Conservation (phyloP, 2,113 vertebrate species). For the Actenoides lindsayi region DNA sequence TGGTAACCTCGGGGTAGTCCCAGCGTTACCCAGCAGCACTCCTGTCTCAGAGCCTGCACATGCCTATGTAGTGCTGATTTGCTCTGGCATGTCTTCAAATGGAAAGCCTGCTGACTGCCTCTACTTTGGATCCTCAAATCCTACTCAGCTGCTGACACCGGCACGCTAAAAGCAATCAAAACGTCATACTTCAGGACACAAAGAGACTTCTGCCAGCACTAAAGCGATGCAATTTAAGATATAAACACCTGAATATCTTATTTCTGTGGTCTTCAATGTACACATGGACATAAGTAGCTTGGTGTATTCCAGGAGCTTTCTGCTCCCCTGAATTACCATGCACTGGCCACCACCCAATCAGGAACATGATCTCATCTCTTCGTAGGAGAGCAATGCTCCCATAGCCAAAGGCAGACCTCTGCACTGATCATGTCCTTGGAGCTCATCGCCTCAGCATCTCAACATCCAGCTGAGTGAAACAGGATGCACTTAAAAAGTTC, state of each 20-base stretch:
- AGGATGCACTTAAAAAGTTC: not conserved
- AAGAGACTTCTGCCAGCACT: not conserved
- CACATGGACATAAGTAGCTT: not conserved
- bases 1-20: not conserved
- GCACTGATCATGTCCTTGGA: not conserved
- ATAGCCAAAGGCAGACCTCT: not conserved
- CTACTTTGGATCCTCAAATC: not conserved
- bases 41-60: not conserved
- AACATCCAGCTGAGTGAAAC: not conserved
- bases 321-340: not conserved
- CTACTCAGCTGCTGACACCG: not conserved
- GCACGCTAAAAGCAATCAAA: not conserved
- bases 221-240: not conserved
- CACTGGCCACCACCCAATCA: not conserved
- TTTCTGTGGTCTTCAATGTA: not conserved
- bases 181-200: not conserved
- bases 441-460: not conserved
- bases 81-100: not conserved
- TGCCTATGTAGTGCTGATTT: rapidly evolving
- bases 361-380: not conserved
- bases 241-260: not conserved
- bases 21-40: not conserved
- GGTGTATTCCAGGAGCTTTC: not conserved
- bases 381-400: not conserved
- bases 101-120: not conserved